These are phyloP conservation scores for Pitangus sulphuratus DNA, from an alignment of 2,797 vertebrate genomes.

Conservation along the genomic window DNA sequence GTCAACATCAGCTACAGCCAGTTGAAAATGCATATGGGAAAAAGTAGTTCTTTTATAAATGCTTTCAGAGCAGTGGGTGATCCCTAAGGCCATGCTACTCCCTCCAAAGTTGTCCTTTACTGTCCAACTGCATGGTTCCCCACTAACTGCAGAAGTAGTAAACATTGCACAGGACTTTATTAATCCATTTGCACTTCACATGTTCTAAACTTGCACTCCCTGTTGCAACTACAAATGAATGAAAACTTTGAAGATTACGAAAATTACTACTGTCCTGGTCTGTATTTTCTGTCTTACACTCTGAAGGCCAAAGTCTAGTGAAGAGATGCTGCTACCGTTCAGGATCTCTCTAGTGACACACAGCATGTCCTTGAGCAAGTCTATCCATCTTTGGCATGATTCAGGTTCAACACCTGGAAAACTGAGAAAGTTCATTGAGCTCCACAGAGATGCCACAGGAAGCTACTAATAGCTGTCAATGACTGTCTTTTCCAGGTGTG, in stretches of 20 bases:
- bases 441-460: not conserved
- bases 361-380: not conserved
- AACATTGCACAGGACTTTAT: not conserved
- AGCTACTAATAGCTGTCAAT: not conserved
- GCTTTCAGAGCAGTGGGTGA: not conserved
- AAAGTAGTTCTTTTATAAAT: not conserved
- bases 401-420: not conserved
- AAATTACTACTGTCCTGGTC: not conserved
- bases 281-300: not conserved
- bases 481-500: not conserved
- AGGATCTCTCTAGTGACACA: not conserved
- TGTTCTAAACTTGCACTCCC: not conserved
- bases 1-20: not conserved
- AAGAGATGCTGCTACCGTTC: not conserved
- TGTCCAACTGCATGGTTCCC: fast-evolving
- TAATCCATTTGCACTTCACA: not conserved
- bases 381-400: not conserved
- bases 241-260: not conserved
- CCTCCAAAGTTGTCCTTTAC: not conserved
- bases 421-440: not conserved
- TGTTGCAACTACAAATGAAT: not conserved
- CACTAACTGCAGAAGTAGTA: not conserved
- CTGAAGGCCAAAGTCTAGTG: not conserved
- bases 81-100: not conserved
- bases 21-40: not conserved